Evolutionary conservation across 2,797 vertebrate species (phyloP).

Genomic region (Syndactyla subalaris): DNA sequence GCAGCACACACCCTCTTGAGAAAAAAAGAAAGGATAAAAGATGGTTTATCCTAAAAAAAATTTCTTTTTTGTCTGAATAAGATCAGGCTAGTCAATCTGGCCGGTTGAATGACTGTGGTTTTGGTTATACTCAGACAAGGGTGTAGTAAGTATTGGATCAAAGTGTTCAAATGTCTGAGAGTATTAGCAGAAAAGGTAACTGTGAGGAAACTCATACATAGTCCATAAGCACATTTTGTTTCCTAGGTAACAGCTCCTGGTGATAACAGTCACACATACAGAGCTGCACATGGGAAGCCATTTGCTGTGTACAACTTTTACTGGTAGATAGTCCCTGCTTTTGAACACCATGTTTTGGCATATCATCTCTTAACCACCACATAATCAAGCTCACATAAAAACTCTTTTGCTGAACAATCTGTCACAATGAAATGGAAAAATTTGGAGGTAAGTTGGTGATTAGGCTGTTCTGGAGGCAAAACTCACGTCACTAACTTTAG

Average conservation of each 20-base stretch:
- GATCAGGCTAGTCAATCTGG: not conserved
- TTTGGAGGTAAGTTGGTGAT: not conserved
- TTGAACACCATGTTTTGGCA: not conserved
- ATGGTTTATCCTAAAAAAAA: not conserved
- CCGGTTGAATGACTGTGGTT: not conserved
- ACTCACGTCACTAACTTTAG: not conserved
- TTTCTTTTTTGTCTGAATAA: not conserved
- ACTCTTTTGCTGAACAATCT: not conserved
- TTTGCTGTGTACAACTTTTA: not conserved
- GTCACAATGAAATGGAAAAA: not conserved
- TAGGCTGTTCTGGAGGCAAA: not conserved
- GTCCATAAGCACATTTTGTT: not conserved
- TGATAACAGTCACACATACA: not conserved
- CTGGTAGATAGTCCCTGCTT: not conserved
- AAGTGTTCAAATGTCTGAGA: not conserved
- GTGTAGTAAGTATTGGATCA: not conserved
- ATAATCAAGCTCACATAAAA: not conserved
- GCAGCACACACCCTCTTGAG: not conserved
- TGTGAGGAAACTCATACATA: not conserved
- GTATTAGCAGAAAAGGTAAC: not conserved
- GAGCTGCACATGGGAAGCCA: not conserved
- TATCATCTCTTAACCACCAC: not conserved
- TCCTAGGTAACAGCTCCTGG: constrained; percentile 45
- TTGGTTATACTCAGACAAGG: not conserved
- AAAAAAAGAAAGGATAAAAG: not conserved